Evolutionary conservation across 2,113 vertebrate genomes (phyloP).

Genomic region (Antechinus stuartii): DNA sequence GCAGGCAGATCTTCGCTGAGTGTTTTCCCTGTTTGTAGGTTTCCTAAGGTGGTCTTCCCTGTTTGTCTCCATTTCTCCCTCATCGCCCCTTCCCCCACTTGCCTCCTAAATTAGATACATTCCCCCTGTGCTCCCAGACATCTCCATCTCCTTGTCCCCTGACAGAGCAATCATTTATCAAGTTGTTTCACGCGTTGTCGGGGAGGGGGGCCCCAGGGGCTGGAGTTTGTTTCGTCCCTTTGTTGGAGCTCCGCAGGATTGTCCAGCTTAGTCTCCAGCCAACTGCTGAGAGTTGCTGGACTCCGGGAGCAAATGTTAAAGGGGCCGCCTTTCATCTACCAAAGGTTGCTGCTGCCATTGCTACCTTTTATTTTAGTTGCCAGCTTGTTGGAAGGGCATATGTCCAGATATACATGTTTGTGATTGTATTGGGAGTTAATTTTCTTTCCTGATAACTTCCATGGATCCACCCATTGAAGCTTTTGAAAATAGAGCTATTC

Average conservation of each 20-base stretch:
- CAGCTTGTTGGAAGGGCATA: constrained; percentile 76
- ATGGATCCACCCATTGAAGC: constrained; percentile 20
- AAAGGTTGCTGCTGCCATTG: constrained; percentile 78
- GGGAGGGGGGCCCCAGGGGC: constrained; percentile 82
- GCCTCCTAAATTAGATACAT: constrained; percentile 79
- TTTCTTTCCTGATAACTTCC: constrained; percentile 47
- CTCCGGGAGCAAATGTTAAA: constrained; percentile 85
- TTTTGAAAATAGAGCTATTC: constrained; percentile 27
- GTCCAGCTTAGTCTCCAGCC: constrained; percentile 88
- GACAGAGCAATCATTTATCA: constrained; percentile 90
- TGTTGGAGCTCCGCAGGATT: constrained; percentile 86
- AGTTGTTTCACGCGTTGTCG: constrained; percentile 87
- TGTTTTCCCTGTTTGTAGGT: not conserved
- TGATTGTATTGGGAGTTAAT: constrained; percentile 59
- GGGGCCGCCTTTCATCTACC: constrained; percentile 85
- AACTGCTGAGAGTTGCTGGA: constrained; percentile 88
- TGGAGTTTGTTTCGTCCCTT: constrained; percentile 86
- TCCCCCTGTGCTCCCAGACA: constrained; percentile 82
- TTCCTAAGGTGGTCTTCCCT: constrained; percentile 41
- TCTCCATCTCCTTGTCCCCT: constrained; percentile 83
- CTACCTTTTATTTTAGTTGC: constrained; percentile 83
- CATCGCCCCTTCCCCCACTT: constrained; percentile 17
- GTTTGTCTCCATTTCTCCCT: constrained; percentile 21
- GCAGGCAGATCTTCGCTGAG: not conserved
- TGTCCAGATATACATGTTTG: constrained; percentile 37